Conservation (phyloP, 2,888 invertebrate genomes). For the Conistra vaccinii region DNA sequence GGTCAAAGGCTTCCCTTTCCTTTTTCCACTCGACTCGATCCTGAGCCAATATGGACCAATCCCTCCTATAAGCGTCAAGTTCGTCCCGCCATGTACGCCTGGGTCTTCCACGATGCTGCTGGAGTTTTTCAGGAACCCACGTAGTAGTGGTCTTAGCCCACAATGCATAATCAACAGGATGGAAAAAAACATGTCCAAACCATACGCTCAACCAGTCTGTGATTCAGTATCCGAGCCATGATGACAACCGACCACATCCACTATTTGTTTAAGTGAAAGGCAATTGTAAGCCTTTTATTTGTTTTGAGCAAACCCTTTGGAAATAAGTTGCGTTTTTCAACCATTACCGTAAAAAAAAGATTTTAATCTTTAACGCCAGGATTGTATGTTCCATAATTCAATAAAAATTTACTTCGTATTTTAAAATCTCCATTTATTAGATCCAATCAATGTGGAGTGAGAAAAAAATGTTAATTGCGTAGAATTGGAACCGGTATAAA, state of each 20-base stretch:
- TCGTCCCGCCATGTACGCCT: too few relatives aligned
- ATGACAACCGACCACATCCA: constrained; percentile 86
- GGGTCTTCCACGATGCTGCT: too few relatives aligned
- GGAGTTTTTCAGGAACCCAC: too few relatives aligned
- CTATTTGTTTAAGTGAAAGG: constrained; percentile 86
- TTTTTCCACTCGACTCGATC: too few relatives aligned
- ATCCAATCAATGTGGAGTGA: constrained; percentile 58
- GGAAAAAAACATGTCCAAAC: neutral
- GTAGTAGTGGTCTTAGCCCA: too few relatives aligned
- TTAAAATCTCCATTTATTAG: constrained; percentile 50
- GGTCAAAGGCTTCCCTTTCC: too few relatives aligned
- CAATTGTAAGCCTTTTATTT: constrained; percentile 84
- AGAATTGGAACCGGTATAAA: constrained; percentile 63
- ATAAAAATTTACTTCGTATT: constrained; percentile 36
- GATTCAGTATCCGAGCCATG: constrained; percentile 72
- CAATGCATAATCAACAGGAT: neutral
- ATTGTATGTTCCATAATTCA: constrained; percentile 33
- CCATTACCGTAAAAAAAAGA: constrained; percentile 6
- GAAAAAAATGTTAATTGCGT: constrained; percentile 62
- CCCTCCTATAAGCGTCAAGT: too few relatives aligned
- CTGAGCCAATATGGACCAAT: too few relatives aligned
- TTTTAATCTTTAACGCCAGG: constrained; percentile 1
- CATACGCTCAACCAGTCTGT: constrained; percentile 4
- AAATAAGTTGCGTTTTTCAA: constrained; percentile 76
- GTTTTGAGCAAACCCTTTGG: constrained; percentile 82